These are phyloP conservation scores for Leptopilina clavipes DNA, from an alignment of 1,140 invertebrate genomes.

Conservation along the genomic window DNA sequence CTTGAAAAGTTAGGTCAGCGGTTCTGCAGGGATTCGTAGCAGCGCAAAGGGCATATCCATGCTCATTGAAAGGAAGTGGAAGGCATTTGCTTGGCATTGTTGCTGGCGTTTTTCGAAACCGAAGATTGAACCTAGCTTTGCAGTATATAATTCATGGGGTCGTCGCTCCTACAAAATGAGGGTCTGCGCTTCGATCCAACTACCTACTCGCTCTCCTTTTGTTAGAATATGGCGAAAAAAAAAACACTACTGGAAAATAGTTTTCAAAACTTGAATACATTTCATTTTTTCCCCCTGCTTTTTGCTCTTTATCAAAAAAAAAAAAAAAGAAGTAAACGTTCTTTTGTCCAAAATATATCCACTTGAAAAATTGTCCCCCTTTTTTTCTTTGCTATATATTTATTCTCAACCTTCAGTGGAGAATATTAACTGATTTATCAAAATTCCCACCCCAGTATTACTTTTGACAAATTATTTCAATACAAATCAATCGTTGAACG, in stretches of 20 bases:
- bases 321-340: neutral
- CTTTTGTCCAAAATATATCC: neutral
- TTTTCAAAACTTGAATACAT: conserved; percentile 23
- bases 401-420: no score
- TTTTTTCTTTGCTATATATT: neutral
- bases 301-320: no score
- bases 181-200: conserved; percentile 21
- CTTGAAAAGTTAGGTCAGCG: conserved; percentile 41
- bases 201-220: neutral
- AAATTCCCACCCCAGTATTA: no score
- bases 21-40: conserved; percentile 36
- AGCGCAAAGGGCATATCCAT: conserved; percentile 32
- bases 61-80: conserved; percentile 52
- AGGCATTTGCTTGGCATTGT: conserved; percentile 51
- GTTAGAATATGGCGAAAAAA: neutral
- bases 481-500: no score
- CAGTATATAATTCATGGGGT: conserved; percentile 34
- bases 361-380: conserved; percentile 4
- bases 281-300: neutral
- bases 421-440: no score
- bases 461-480: no score
- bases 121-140: conserved; percentile 43
- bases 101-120: conserved; percentile 51
- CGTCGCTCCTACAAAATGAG: conserved; percentile 30
- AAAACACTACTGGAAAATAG: conserved; percentile 32